Conservation (phyloP, 2,797 vertebrate species). For the Otus scops region DNA sequence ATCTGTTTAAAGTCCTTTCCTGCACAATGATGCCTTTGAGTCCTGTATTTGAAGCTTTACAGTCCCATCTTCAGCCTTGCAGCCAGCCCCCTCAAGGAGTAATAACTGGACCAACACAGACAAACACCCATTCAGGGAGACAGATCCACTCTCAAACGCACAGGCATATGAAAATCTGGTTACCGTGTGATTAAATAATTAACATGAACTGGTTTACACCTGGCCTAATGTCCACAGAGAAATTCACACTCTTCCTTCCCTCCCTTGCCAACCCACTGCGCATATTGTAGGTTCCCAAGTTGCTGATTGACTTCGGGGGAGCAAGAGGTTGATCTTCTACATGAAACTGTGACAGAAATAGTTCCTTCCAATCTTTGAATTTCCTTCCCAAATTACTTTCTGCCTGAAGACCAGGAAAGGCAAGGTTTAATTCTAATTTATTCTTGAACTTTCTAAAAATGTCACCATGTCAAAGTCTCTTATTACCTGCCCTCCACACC, state of each 20-base stretch:
- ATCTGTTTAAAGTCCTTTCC: not conserved
- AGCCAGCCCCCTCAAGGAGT: not conserved
- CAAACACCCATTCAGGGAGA: not conserved
- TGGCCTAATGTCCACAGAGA: not conserved
- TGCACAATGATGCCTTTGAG: slow-evolving; percentile 2
- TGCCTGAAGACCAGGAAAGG: not conserved
- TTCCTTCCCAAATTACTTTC: not conserved
- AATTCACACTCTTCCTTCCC: not conserved
- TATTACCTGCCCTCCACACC: not conserved
- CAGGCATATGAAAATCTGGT: not conserved
- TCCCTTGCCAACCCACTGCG: not conserved
- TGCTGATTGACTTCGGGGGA: not conserved
- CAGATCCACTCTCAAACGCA: not conserved
- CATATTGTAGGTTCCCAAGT: not conserved
- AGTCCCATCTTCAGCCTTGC: not conserved
- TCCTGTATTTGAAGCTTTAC: not conserved
- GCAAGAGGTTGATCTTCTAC: not conserved
- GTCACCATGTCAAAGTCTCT: not conserved
- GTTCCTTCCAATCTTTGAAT: not conserved
- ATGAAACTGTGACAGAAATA: not conserved
- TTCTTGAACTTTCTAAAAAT: not conserved
- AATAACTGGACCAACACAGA: not conserved
- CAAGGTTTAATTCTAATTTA: not conserved
- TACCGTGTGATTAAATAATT: not conserved
- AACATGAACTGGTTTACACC: not conserved